A percentile compares a stretch with the other conserved stretches of the same genome.
Evolutionary conservation across 2,888 invertebrate genomes (phyloP).

Genomic region (Melolontha melolontha): DNA sequence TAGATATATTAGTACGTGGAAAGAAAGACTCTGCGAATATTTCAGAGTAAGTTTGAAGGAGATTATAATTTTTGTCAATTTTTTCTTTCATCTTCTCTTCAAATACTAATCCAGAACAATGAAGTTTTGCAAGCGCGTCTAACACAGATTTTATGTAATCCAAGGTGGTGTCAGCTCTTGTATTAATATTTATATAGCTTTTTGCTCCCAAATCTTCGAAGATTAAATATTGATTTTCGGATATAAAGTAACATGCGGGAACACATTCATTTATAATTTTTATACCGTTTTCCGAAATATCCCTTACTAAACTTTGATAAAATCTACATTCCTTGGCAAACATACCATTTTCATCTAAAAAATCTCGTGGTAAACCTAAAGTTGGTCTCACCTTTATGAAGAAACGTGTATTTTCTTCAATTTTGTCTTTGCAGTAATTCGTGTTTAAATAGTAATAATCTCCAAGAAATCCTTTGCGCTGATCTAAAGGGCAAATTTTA

Average conservation of each 20-base stretch:
- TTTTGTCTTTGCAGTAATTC: not conserved
- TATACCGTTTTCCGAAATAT: conserved; percentile 57
- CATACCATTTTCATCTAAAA: conserved; percentile 64
- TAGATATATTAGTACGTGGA: not conserved
- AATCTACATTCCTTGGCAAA: conserved; percentile 66
- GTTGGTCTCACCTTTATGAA: conserved; percentile 74
- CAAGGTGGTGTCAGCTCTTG: conserved; percentile 45
- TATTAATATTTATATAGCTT: conserved; percentile 54
- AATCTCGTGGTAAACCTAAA: conserved; percentile 67
- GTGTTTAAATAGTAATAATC: conserved; percentile 38
- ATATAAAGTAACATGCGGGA: conserved; percentile 56
- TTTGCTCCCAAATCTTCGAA: conserved; percentile 60
- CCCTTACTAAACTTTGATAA: conserved; percentile 61
- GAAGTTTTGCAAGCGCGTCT: conserved; percentile 53
- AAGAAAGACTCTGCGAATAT: conserved; percentile 52
- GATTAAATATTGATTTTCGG: conserved; percentile 55
- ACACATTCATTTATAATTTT: conserved; percentile 54
- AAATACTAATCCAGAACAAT: conserved; percentile 59
- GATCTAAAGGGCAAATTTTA: conserved; percentile 29
- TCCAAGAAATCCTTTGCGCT: conserved; percentile 43
- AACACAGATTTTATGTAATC: conserved; percentile 51
- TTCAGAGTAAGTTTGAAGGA: conserved; percentile 47
- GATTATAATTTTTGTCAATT: conserved; percentile 37
- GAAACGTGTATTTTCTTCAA: conserved; percentile 58
- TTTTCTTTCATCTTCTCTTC: conserved; percentile 54